A percentile compares a stretch with the other conserved stretches of the same genome.
phyloP scores from a whole-genome alignment of 2,888 invertebrate species.

The Hemaris fuciformis region DNA sequence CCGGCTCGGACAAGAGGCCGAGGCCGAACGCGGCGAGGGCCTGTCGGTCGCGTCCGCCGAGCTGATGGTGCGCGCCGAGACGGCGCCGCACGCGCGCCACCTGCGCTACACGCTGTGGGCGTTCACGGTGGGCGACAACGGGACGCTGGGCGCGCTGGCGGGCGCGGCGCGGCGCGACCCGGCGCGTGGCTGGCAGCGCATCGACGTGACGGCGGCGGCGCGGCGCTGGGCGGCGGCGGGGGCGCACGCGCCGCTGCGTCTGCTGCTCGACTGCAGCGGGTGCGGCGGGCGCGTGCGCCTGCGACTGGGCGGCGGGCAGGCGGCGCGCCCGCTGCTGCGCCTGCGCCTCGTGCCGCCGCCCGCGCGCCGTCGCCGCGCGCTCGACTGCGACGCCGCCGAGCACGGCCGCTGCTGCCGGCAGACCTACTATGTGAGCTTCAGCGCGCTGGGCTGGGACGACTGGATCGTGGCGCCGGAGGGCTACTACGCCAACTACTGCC shows the following conservation, averaged over 20 bases:
- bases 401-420: conserved; percentile 89
- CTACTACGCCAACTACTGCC: conserved; percentile 96
- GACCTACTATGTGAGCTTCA: conserved; percentile 95
- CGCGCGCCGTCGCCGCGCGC: conserved; percentile 89
- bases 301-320: conserved; percentile 79
- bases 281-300: conserved; percentile 88
- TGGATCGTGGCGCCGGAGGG: conserved; percentile 96
- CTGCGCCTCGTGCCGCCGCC: conserved; percentile 87
- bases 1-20: conserved; percentile 84
- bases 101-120: conserved; percentile 86
- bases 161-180: conserved; percentile 78
- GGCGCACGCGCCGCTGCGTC: conserved; percentile 83
- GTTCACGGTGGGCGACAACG: conserved; percentile 85
- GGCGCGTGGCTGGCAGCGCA: conserved; percentile 91
- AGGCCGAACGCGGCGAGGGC: conserved; percentile 76
- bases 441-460: conserved; percentile 95
- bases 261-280: conserved; percentile 92
- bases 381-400: conserved; percentile 87
- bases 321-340: conserved; percentile 91
- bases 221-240: conserved; percentile 84
- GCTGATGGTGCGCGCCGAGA: conserved; percentile 85
- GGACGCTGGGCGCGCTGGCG: conserved; percentile 77
- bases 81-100: conserved; percentile 51
- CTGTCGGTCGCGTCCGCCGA: conserved; percentile 89
- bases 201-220: conserved; percentile 90